Base-by-base conservation (phyloP, 2,888 invertebrate species). In the Drosophila vallismaia region DNA sequence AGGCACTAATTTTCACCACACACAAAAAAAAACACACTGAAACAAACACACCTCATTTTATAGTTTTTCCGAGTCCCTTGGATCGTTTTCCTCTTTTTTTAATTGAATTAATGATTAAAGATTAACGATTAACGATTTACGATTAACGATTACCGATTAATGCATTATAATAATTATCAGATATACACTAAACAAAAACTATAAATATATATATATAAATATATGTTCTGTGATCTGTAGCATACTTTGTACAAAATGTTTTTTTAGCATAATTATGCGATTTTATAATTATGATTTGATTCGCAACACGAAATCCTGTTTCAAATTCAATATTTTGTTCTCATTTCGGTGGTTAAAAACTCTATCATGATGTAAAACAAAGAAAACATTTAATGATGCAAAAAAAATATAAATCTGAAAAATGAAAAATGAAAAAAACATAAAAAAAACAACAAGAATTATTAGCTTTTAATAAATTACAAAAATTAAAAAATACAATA, bases 201-300 rank as follows among this genome's bases (percentile, higher is more conserved):
- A 69, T 69, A 69, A 67, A 51, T 55, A 76, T 78, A 76, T 77
- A 76, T 77, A 77, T 42, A 57, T 77, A 84, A 56, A 78, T 79
- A 88, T 88, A 89, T 91, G 89, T 91, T 91, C 91, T 91, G 91
- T 91, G 91, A 91, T 91, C 90, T 89, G 90, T 91, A 91, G 91
- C 88, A 91, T 91, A 91, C 90, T 90, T 90, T 91, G 90, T 91
- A 91, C 89, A 90, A 91, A 91, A 88, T 90, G 90, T 80, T 70
- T 74, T 74, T 76, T 79, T 81, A 90, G 88, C 89, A 88, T 86
- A 89, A 88, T 86, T 86, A 84, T 82, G 71, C 76, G 46, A 75
- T 40, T 56, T 33, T 49, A 48, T 40, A 56, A 70, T 63, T 63
- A 73, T 73, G 58, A 69, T 72, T 72, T 68, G 58, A 62, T 70